A percentile compares a stretch with the other conserved stretches of the same genome.
Evolutionary conservation across 2,113 vertebrate genomes (phyloP).

Genomic region (Engystomops pustulosus): DNA sequence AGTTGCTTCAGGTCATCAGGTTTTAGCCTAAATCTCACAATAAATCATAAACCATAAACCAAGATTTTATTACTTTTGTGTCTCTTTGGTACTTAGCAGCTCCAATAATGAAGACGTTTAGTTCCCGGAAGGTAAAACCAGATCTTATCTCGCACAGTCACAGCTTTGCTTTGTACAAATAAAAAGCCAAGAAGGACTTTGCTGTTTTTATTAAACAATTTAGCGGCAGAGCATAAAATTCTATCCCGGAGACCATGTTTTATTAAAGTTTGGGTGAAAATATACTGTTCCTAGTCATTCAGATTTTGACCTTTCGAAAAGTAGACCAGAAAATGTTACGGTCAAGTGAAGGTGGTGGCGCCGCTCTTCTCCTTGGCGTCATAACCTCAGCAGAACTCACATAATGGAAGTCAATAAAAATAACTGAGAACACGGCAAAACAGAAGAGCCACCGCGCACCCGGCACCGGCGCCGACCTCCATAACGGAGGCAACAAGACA

Average conservation of each 20-base stretch:
- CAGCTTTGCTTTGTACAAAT: not conserved
- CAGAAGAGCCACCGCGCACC: no score
- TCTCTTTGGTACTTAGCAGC: not conserved
- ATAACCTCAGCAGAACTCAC: not conserved
- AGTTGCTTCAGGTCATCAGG: no score
- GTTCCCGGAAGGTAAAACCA: not conserved
- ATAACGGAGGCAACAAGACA: not conserved
- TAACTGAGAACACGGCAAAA: not conserved
- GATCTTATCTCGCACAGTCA: not conserved
- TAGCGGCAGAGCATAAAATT: conserved; percentile 20
- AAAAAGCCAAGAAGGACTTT: not conserved
- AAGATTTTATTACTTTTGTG: not conserved
- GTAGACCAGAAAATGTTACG: conserved; percentile 22
- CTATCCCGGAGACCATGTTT: not conserved
- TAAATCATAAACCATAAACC: no score
- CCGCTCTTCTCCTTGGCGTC: not conserved
- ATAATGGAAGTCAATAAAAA: not conserved
- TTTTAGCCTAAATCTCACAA: no score
- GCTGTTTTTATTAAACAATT: conserved; percentile 26
- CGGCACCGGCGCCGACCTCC: not conserved
- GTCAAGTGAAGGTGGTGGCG: not conserved
- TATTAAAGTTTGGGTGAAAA: conserved; percentile 9
- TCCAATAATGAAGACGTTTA: not conserved
- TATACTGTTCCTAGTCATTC: not conserved
- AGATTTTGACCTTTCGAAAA: conserved; percentile 27